These are phyloP conservation scores for Argya squamiceps DNA, from an alignment of 2,797 vertebrate genomes.

Conservation along the genomic window DNA sequence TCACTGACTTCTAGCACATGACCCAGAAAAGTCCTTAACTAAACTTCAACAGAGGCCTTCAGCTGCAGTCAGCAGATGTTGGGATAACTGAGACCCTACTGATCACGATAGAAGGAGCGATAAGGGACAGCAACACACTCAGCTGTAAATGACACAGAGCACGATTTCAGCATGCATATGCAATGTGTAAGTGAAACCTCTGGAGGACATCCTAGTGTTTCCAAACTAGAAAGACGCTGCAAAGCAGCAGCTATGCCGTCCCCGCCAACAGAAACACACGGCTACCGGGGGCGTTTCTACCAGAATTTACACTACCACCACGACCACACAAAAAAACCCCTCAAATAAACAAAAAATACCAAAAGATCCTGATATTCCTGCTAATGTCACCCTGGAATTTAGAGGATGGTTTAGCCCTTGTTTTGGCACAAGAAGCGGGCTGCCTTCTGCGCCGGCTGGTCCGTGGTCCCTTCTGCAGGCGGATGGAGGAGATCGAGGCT, in stretches of 20 bases:
- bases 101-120: accelerated
- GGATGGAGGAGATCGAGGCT: accelerated
- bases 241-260: not conserved
- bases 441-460: accelerated
- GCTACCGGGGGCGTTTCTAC: accelerated
- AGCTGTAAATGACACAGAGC: not conserved
- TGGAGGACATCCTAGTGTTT: not conserved
- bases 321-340: not conserved
- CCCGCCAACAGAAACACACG: not conserved
- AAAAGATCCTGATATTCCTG: not conserved
- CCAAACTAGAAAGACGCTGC: not conserved
- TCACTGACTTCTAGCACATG: not conserved
- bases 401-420: accelerated
- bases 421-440: not conserved
- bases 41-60: not conserved
- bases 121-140: accelerated
- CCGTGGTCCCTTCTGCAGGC: accelerated
- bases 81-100: not conserved
- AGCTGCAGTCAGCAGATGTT: not conserved
- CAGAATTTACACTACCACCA: not conserved
- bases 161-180: accelerated
- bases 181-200: not conserved
- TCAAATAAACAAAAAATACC: accelerated
- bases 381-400: accelerated
- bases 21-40: not conserved